phyloP scores from a whole-genome alignment of 1,140 invertebrate species.

The Palaemon carinicauda region DNA sequence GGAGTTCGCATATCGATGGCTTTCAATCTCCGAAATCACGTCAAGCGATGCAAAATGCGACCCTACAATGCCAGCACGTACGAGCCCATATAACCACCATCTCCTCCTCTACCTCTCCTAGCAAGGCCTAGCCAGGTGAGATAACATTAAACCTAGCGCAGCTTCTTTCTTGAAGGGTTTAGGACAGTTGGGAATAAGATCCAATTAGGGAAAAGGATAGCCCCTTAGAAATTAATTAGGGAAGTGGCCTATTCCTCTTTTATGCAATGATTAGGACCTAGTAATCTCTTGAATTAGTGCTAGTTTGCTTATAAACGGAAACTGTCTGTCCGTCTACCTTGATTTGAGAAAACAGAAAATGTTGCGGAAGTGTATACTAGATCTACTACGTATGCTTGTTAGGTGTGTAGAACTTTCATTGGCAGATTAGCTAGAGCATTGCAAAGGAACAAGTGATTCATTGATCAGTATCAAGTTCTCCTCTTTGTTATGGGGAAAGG shows the following conservation, averaged over 20 bases:
- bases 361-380: too few species aligned
- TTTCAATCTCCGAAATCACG: conserved; percentile 60
- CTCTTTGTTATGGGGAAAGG: not conserved
- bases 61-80: conserved; percentile 51
- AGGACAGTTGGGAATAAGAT: not conserved
- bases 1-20: conserved; percentile 60
- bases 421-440: too few species aligned
- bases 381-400: too few species aligned
- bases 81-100: conserved; percentile 46
- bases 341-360: too few species aligned
- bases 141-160: conserved; percentile 12
- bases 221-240: too few species aligned
- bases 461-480: not conserved
- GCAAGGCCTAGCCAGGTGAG: conserved; percentile 53
- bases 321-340: too few species aligned
- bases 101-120: conserved; percentile 45
- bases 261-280: too few species aligned
- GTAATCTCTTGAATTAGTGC: too few species aligned
- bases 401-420: too few species aligned
- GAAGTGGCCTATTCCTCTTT: too few species aligned
- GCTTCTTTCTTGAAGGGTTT: not conserved
- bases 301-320: too few species aligned
- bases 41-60: conserved; percentile 59
- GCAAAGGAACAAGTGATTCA: too few species aligned
- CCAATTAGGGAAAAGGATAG: not conserved